A percentile compares a stretch with the other conserved stretches of the same genome.
Evolutionary conservation across 2,888 invertebrate genomes (phyloP).

Genomic region (Linnaemya vulpina): DNA sequence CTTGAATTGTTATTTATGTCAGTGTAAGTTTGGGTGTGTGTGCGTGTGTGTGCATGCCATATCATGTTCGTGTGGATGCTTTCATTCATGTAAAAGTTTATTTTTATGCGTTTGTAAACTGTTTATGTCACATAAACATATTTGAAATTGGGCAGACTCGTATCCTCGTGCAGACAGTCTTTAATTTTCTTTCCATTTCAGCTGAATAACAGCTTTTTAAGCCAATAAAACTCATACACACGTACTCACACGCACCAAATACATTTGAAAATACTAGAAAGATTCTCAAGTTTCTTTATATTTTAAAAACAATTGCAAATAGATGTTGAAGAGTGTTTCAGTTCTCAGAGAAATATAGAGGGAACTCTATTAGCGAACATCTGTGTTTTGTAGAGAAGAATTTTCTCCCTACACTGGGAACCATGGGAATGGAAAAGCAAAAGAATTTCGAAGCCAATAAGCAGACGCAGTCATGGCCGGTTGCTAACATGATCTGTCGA

Average conservation of each 20-base stretch:
- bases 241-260: no score
- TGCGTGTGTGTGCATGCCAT: slow-evolving; percentile 34
- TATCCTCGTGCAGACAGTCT: not conserved
- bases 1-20: slow-evolving; percentile 44
- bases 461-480: no score
- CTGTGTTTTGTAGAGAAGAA: no score
- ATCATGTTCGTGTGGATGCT: slow-evolving; percentile 28
- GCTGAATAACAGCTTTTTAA: not conserved
- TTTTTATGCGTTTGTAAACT: slow-evolving; percentile 34
- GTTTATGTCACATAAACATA: slow-evolving; percentile 66
- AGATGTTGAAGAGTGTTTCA: slow-evolving; percentile 1
- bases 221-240: not conserved
- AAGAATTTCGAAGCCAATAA: no score
- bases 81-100: slow-evolving; percentile 8
- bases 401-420: no score
- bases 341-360: not conserved
- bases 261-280: not conserved
- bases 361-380: no score
- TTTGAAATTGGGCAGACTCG: not conserved
- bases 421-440: no score
- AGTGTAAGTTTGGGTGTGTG: slow-evolving; percentile 16
- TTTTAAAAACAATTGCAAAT: slow-evolving; percentile 24
- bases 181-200: slow-evolving; percentile 4
- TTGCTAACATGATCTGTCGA: no score
- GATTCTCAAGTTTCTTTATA: slow-evolving; percentile 32